Evolutionary conservation across 2,113 vertebrate genomes (phyloP).

Genomic region (Coreoperca whiteheadi): DNA sequence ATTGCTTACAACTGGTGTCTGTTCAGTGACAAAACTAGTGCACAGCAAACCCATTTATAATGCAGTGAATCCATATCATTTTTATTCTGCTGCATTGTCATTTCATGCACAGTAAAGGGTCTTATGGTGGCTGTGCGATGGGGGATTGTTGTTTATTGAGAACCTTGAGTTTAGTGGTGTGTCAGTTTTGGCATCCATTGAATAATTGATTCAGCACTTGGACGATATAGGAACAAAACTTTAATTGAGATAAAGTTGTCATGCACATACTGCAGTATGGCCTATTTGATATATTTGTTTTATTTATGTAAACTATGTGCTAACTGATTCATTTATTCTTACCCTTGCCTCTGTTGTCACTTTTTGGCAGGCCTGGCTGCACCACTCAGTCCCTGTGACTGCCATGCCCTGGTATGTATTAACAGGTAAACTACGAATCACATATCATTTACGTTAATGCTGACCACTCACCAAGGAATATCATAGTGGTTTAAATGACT

Average conservation of each 20-base stretch:
- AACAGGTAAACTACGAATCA: background rate
- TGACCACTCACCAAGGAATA: background rate
- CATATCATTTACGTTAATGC: background rate
- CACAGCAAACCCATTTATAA: no score
- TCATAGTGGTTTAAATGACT: background rate
- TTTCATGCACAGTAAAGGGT: background rate
- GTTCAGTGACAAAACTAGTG: constrained; percentile 3
- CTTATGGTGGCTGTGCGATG: background rate
- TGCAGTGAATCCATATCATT: background rate
- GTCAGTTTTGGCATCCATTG: background rate
- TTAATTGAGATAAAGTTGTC: background rate
- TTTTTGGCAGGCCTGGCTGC: background rate
- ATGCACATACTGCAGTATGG: background rate
- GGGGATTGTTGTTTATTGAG: background rate
- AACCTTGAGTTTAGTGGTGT: background rate
- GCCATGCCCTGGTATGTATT: background rate
- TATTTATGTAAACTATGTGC: background rate
- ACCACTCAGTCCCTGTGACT: background rate
- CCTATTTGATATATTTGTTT: background rate
- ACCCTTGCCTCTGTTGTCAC: background rate
- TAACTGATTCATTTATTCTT: background rate
- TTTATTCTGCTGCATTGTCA: background rate
- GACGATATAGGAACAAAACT: background rate
- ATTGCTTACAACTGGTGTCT: constrained; percentile 4
- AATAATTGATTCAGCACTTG: background rate